A percentile compares a stretch with the other conserved stretches of the same genome.
Evolutionary conservation across 2,113 vertebrate genomes (phyloP).

Genomic region (Phylloscopus trochiloides): DNA sequence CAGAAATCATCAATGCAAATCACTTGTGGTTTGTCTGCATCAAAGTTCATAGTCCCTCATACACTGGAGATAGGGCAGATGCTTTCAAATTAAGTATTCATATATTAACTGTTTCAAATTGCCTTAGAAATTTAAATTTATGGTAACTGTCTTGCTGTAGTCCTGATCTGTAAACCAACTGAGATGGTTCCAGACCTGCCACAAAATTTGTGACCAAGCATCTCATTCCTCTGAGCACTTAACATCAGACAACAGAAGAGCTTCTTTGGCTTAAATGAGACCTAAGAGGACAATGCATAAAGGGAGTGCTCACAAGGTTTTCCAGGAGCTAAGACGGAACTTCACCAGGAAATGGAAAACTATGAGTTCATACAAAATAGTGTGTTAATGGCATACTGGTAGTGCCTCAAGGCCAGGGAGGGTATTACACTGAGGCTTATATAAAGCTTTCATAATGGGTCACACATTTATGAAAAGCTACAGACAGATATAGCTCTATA

Average conservation of each 20-base stretch:
- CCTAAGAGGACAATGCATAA: fast-evolving
- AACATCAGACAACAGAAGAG: neutral
- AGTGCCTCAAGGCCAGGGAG: neutral
- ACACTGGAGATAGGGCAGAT: neutral
- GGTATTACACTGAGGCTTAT: neutral
- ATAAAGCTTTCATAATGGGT: neutral
- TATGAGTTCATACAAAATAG: neutral
- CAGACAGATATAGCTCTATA: neutral
- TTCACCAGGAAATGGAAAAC: neutral
- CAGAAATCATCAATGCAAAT: neutral
- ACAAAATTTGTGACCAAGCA: neutral
- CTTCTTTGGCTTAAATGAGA: neutral
- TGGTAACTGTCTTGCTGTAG: neutral
- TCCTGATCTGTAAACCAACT: neutral
- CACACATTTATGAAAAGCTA: neutral
- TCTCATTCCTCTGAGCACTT: neutral
- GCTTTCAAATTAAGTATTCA: neutral
- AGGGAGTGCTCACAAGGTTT: neutral
- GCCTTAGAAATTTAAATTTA: neutral
- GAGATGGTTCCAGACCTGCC: neutral
- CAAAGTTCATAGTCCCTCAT: neutral
- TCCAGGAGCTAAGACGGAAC: neutral
- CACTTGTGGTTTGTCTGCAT: neutral
- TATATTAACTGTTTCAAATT: neutral
- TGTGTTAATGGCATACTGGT: neutral